A percentile compares a stretch with the other conserved stretches of the same genome.
phyloP scores from a whole-genome alignment of 2,888 invertebrate genomes.

The Anticlea derivata region DNA sequence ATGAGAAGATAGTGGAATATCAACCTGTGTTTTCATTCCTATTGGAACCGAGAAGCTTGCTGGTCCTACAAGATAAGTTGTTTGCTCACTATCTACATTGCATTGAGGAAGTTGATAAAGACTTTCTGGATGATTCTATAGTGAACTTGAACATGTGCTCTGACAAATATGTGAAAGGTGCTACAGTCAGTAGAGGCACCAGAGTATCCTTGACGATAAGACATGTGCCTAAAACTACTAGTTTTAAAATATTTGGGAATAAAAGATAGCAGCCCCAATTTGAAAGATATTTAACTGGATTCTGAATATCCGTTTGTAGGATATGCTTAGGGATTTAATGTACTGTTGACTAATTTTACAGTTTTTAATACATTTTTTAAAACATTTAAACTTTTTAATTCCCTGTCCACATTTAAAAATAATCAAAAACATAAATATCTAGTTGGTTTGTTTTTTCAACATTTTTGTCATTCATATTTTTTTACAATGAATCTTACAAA shows the following conservation, averaged over 20 bases:
- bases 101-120: slow-evolving; percentile 88
- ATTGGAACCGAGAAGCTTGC: slow-evolving; percentile 93
- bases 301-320: neutral
- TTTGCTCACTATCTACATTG: slow-evolving; percentile 94
- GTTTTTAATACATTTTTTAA: slow-evolving; percentile 4
- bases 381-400: slow-evolving; percentile 16
- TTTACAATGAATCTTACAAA: slow-evolving; percentile 64
- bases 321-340: too few species aligned
- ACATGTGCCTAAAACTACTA: slow-evolving; percentile 94
- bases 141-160: slow-evolving; percentile 87
- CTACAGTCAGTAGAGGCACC: slow-evolving; percentile 85
- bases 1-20: slow-evolving; percentile 54
- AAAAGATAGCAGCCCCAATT: slow-evolving; percentile 51
- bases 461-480: slow-evolving; percentile 40
- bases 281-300: neutral
- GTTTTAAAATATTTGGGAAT: slow-evolving; percentile 86
- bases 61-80: slow-evolving; percentile 92
- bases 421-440: slow-evolving; percentile 42
- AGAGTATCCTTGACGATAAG: slow-evolving; percentile 96
- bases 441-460: slow-evolving; percentile 52
- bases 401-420: slow-evolving; percentile 31
- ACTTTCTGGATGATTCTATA: slow-evolving; percentile 85
- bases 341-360: neutral
- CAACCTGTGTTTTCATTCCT: slow-evolving; percentile 88
- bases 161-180: slow-evolving; percentile 78